These are phyloP conservation scores for Panagrolaimus sp. DNA, from an alignment of 1,140 invertebrate species.

Conservation along the genomic window DNA sequence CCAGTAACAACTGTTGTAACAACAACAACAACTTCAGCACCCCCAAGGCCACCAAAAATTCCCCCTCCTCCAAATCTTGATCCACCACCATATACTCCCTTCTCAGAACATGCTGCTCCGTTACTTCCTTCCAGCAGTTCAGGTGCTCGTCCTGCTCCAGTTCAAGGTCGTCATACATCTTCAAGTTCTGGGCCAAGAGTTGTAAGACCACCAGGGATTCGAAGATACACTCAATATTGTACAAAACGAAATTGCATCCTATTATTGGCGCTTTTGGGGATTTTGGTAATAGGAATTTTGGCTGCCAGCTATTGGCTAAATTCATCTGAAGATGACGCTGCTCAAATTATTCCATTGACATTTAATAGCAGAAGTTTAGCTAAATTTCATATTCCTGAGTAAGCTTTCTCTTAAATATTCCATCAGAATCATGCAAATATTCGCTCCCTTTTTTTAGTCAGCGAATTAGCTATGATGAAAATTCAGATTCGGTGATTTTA, in stretches of 20 bases:
- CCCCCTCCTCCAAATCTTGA: conserved; percentile 8
- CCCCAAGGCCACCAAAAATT: conserved; percentile 1
- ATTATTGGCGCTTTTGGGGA: neutral
- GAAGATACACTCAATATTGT: neutral
- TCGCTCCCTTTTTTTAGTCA: neutral
- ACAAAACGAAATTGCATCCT: conserved; percentile 10
- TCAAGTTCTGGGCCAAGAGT: neutral
- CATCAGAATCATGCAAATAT: neutral
- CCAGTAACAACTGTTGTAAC: too few relatives aligned
- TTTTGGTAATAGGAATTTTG: neutral
- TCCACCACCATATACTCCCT: neutral
- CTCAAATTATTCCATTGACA: neutral
- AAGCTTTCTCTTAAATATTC: neutral
- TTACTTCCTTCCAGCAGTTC: neutral
- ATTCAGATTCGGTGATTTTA: conserved; percentile 2
- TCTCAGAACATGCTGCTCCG: neutral
- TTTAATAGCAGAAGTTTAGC: neutral
- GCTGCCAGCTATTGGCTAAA: neutral
- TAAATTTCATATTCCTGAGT: conserved; percentile 1
- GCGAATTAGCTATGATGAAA: neutral
- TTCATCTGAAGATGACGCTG: neutral
- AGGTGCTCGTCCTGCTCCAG: neutral
- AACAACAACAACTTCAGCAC: too few relatives aligned
- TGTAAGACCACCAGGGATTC: neutral
- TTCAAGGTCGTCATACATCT: neutral